Percentiles rank a stretch among this genome's conserved stretches.
phyloP scores from a whole-genome alignment of 2,113 vertebrate species.

The Gymnobelideus leadbeateri region DNA sequence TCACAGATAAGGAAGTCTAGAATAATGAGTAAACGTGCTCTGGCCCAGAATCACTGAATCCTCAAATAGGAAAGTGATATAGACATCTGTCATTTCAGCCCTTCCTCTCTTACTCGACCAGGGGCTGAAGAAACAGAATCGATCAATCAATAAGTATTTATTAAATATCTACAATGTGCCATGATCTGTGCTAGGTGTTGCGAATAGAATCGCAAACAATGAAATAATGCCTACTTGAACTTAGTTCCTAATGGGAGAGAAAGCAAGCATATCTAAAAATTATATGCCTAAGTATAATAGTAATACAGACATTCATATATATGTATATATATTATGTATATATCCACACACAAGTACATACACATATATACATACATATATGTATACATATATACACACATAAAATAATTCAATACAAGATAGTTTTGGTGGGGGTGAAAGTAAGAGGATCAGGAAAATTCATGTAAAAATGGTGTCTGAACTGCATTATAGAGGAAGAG shows the following conservation, averaged over 20 bases:
- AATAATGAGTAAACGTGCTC: background rate
- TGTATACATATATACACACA: background rate
- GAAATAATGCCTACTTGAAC: background rate
- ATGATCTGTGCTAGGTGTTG: background rate
- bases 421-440: background rate
- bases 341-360: too few species aligned
- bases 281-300: background rate
- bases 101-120: slow-evolving; percentile 14
- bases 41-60: background rate
- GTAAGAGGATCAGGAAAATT: background rate
- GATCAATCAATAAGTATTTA: background rate
- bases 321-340: too few species aligned
- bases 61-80: background rate
- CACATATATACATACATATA: too few species aligned
- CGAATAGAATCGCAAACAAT: background rate
- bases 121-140: slow-evolving; percentile 67
- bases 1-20: background rate
- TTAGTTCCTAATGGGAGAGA: background rate
- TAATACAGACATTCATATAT: background rate
- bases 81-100: slow-evolving; percentile 6
- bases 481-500: background rate
- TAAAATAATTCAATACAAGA: background rate
- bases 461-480: background rate
- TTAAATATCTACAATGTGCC: background rate
- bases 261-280: background rate